Base-by-base conservation (phyloP, 2,113 vertebrate species). In the Uropsilus gracilis region DNA sequence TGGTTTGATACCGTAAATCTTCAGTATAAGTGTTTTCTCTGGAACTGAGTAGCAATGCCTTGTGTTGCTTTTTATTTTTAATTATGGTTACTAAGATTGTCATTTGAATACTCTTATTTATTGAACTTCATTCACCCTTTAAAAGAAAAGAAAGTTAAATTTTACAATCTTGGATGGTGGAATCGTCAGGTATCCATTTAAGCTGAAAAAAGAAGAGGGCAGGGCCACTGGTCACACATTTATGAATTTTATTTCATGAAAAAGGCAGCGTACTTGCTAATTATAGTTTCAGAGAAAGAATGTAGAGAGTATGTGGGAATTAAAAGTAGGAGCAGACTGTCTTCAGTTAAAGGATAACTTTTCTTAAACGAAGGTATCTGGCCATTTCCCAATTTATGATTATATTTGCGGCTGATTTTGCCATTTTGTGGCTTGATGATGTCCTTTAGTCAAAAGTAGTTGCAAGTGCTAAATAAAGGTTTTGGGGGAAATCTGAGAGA, bases 141-240 rank as follows among this genome's bases (percentile, higher is more conserved):
- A 63, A 82, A 88, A 94, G 30, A 50, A 81, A 28, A 73, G 1
- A 6, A 91, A 89, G 86, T 82, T 64, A 42, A 69, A 95, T 13
- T 83, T 13, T 44, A 86, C 85, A 77, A 34, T 48, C 59, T 48
- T 83, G 72, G 48, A 90, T 61, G 46, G 48, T 63, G 5, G 61
- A 80, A 89, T 80, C 53, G 32, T 90, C 81, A 90, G 76, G 68
- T 83, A 78, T 48, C n/a, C 42, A 73, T 87, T 94, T 94, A 92
- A 14, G 28, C 86, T 92, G 59, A 28, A 50, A 53, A 50, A 61
- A 48, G 77, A 69, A 13, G 42, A 22, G 9, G 17, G 85, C 20
- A 75, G 57, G 3, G 64, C 69, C 39, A 42, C 7, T 66, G 63
- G 84, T 32, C 30, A 32, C 7, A 64, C 72, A 83, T 46, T 59